Conservation (phyloP, 2,888 invertebrate genomes). For the Tenthredo amoena region DNA sequence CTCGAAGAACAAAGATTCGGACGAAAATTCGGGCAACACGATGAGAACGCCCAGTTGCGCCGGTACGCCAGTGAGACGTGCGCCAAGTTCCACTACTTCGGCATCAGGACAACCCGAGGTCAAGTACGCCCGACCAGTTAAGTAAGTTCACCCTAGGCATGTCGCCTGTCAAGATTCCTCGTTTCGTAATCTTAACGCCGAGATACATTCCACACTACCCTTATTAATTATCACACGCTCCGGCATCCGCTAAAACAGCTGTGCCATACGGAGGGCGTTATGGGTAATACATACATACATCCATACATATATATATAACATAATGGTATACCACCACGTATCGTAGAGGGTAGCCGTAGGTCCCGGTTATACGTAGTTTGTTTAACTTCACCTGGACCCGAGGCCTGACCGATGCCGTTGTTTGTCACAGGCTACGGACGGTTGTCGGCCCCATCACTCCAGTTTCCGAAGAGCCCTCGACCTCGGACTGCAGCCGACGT, state of each 20-base stretch:
- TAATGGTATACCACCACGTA: background rate
- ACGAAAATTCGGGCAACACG: conserved; percentile 69
- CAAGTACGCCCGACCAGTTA: conserved; percentile 75
- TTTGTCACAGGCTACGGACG: conserved; percentile 69
- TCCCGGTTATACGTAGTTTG: background rate
- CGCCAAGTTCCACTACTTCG: conserved; percentile 66
- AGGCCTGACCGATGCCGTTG: background rate
- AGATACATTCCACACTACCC: background rate
- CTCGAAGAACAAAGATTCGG: conserved; percentile 64
- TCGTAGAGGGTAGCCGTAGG: conserved; percentile 15
- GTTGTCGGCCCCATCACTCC: conserved; percentile 68
- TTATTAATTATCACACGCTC: background rate
- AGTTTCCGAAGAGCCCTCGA: conserved; percentile 68
- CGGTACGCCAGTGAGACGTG: conserved; percentile 66
- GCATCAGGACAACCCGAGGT: conserved; percentile 71
- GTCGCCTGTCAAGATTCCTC: conserved; percentile 55
- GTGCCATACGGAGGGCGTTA: background rate
- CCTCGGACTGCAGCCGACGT: conserved; percentile 68
- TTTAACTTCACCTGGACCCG: background rate
- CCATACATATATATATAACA: too few species aligned
- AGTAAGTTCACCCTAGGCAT: conserved; percentile 68
- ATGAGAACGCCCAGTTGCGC: conserved; percentile 66
- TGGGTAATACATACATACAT: background rate
- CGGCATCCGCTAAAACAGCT: background rate
- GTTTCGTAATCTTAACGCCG: background rate